A percentile compares a stretch with the other conserved stretches of the same genome.
phyloP scores from a whole-genome alignment of 2,888 invertebrate species.

The Chelonus formosanus region DNA sequence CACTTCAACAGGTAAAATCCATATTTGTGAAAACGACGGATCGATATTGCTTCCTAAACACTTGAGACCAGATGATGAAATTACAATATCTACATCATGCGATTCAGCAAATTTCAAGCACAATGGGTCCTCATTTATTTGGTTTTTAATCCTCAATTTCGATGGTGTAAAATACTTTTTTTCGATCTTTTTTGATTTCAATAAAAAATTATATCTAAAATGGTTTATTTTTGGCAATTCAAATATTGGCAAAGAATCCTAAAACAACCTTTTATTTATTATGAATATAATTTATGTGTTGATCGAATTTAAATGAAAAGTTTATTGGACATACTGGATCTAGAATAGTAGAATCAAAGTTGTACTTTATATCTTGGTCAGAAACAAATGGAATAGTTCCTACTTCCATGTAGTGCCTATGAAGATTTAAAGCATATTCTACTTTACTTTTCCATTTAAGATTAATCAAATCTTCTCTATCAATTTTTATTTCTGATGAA shows the following conservation, averaged over 20 bases:
- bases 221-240: slow-evolving; percentile 38
- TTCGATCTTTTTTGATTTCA: slow-evolving; percentile 27
- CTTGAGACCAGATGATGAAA: slow-evolving; percentile 54
- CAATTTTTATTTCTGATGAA: slow-evolving; percentile 31
- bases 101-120: slow-evolving; percentile 47
- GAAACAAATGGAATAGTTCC: slow-evolving; percentile 47
- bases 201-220: slow-evolving; percentile 22
- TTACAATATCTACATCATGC: slow-evolving; percentile 52
- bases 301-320: too few species aligned
- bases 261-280: background rate
- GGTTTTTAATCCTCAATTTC: slow-evolving; percentile 35
- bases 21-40: slow-evolving; percentile 43
- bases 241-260: slow-evolving; percentile 45
- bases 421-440: slow-evolving; percentile 40
- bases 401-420: slow-evolving; percentile 48
- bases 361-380: slow-evolving; percentile 43
- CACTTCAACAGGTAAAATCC: slow-evolving; percentile 52
- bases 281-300: too few species aligned
- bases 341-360: slow-evolving; percentile 41
- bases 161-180: background rate
- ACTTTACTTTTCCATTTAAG: slow-evolving; percentile 47
- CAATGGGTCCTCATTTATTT: slow-evolving; percentile 52
- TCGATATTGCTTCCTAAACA: slow-evolving; percentile 50
- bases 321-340: slow-evolving; percentile 37
- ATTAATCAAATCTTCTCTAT: slow-evolving; percentile 44